Base-by-base conservation (phyloP, 2,888 invertebrate species). In the Aspidiotus destructor region DNA sequence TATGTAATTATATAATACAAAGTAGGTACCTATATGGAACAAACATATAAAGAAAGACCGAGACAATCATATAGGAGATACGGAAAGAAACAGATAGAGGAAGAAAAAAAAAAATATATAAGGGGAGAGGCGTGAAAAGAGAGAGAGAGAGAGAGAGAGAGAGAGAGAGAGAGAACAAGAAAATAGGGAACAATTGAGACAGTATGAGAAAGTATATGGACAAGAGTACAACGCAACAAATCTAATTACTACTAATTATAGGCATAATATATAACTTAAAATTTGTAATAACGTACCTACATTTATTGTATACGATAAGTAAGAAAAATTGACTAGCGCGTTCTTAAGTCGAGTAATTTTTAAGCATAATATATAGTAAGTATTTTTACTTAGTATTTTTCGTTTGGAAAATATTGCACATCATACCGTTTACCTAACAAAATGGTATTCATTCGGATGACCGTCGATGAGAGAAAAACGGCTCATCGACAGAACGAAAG, bases 241-340 rank as follows among this genome's bases (percentile, higher is more conserved):
- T 67, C 67, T 67, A 67, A 58, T 60, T 60, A 67, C 65, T 67
- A 67, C 15, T 60, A 28, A 28, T 1, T 28, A 28, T 28, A 28
- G 28, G 28, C 28, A 28, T 28, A 67, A 67, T 15, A 55, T 64
- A 11, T 16, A 67, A 67, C 57, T 60, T 67, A 67, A 44, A 67
- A 67, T 58, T 60, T 60, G 52, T 58, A 58, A 67, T 60, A 58
- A 67, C 67, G 60, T 67, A 67, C n/a, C n/a, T n/a, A n/a, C 67
- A 67, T 17, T 42, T 61, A 61, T 42, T 67, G 28, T 28, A 3
- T 28, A 28, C 28, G 28, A 28, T 28, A 28, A 28, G 28, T 28
- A 28, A 67, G 52, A 67, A 67, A 67, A 67, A 67, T 67, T 67
- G 67, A 67, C 67, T 67, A 67, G 67, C 67, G 60, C 67, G 67